A percentile compares a stretch with the other conserved stretches of the same genome.
Conservation (phyloP, 2,888 invertebrate species). For the Fragum whitleyi region DNA sequence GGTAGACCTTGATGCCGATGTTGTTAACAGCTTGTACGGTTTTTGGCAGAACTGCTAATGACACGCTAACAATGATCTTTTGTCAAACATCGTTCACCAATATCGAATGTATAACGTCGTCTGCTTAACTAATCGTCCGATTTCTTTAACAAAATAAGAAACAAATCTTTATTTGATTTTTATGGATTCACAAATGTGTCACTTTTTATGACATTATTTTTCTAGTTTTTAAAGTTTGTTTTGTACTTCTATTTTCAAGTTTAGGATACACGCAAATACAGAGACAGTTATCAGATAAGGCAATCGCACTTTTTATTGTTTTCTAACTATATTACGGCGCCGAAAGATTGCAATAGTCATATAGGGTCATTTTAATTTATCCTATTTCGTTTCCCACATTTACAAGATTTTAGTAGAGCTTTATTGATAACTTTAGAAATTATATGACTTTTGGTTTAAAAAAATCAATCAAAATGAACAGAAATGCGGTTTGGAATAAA, state of each 20-base stretch:
- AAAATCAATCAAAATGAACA: too few species aligned
- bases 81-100: constrained; percentile 22
- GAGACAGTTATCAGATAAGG: too few species aligned
- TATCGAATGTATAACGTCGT: not conserved
- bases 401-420: too few species aligned
- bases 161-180: not conserved
- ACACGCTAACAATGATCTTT: constrained; percentile 28
- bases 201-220: not conserved
- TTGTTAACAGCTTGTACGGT: constrained; percentile 47
- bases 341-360: too few species aligned
- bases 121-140: not conserved
- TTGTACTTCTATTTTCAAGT: not conserved
- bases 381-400: too few species aligned
- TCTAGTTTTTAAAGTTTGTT: not conserved
- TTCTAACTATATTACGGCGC: too few species aligned
- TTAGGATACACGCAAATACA: not conserved
- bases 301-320: too few species aligned
- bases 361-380: too few species aligned
- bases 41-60: constrained; percentile 47
- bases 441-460: too few species aligned
- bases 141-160: not conserved
- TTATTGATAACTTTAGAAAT: too few species aligned
- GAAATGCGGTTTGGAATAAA: too few species aligned
- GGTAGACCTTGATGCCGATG: constrained; percentile 14
- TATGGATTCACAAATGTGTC: not conserved